These are phyloP conservation scores for Sarcophaga bullata DNA, from an alignment of 1,140 invertebrate genomes.

Conservation along the genomic window DNA sequence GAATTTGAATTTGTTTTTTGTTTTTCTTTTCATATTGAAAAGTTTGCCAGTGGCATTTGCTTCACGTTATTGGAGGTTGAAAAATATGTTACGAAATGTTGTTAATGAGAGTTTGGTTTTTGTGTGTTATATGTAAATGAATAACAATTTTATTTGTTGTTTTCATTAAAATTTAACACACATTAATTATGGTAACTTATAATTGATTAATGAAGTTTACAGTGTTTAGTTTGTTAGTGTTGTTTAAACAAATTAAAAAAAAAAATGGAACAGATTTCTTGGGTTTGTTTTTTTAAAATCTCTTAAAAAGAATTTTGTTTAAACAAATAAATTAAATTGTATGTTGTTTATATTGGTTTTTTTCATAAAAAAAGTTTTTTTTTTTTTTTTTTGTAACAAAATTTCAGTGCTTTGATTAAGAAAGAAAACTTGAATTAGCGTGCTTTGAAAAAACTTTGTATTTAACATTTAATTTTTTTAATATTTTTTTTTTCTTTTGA, in stretches of 20 bases:
- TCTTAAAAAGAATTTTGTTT: not conserved
- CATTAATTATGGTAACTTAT: not conserved
- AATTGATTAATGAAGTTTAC: not conserved
- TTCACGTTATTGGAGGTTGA: not conserved
- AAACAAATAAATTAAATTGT: too few relatives aligned
- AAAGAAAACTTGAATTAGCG: constrained; percentile 39
- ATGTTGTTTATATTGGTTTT: too few relatives aligned
- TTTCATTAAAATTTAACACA: not conserved
- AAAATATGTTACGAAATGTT: too few relatives aligned
- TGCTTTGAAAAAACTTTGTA: constrained; percentile 40
- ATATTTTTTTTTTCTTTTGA: constrained; percentile 5
- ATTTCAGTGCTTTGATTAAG: constrained; percentile 30
- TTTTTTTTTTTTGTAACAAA: constrained; percentile 33
- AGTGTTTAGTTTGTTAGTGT: not conserved
- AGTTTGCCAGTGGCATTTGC: not conserved
- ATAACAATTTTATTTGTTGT: constrained; percentile 20
- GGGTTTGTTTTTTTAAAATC: not conserved
- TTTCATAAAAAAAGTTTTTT: not conserved
- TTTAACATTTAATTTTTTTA: constrained; percentile 17
- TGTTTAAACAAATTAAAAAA: not conserved
- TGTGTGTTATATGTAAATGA: not conserved
- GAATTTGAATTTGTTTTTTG: not conserved
- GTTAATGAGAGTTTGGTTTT: too few relatives aligned
- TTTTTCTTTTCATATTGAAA: not conserved
- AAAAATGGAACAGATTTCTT: too few relatives aligned